phyloP scores from a whole-genome alignment of 2,797 vertebrate genomes.

The Psittacula derbiana region DNA sequence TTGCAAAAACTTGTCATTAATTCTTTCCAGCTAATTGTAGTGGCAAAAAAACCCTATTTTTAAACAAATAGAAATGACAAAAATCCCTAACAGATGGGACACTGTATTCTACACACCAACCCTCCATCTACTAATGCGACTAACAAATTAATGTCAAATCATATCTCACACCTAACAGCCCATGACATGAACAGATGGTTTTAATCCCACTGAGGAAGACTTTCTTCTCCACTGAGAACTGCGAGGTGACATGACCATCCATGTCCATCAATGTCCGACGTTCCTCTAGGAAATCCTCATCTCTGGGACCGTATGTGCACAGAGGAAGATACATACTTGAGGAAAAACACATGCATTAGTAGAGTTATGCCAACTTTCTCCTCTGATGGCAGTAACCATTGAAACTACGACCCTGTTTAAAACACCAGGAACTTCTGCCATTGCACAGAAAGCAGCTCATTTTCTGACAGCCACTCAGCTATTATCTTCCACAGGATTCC shows the following conservation, averaged over 20 bases:
- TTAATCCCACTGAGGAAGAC: background rate
- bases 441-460: background rate
- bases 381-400: background rate
- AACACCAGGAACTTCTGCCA: background rate
- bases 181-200: slow-evolving; percentile 25
- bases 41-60: background rate
- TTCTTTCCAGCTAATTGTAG: background rate
- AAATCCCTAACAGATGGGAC: background rate
- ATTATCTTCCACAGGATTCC: background rate
- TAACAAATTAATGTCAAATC: background rate
- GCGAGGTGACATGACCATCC: background rate
- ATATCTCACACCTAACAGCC: background rate
- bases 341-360: background rate
- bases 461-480: background rate
- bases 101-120: background rate
- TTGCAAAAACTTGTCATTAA: background rate
- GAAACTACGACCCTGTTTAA: background rate
- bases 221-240: background rate
- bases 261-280: background rate
- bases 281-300: background rate
- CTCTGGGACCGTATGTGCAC: background rate
- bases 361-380: background rate
- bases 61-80: background rate
- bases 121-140: background rate
- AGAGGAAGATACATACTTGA: background rate